Conservation (phyloP, 1,140 invertebrate genomes). For the Temnothorax longispinosus region DNA sequence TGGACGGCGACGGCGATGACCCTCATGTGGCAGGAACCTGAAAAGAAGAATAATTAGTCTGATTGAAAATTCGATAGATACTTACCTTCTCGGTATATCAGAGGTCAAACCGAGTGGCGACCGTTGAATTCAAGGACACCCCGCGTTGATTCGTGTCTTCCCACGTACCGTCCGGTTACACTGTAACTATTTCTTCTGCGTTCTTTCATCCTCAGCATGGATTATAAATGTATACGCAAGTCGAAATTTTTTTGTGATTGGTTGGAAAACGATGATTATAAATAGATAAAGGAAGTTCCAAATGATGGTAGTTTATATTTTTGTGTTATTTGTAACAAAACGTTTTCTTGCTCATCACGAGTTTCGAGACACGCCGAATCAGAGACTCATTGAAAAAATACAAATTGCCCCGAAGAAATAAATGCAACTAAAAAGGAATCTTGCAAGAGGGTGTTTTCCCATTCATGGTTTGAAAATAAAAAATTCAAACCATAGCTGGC, state of each 20-base stretch:
- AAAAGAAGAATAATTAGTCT: no score
- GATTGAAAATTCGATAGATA: no score
- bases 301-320: neutral
- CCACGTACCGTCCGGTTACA: no score
- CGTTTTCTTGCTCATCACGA: neutral
- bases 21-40: no score
- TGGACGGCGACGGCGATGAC: no score
- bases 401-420: neutral
- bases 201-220: neutral
- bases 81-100: no score
- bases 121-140: no score
- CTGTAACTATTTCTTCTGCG: neutral
- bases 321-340: neutral
- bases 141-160: no score
- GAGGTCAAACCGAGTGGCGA: no score
- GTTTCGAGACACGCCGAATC: no score
- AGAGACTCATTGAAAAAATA: no score
- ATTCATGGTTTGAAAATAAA: neutral
- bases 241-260: neutral
- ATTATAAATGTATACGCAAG: neutral
- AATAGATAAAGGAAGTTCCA: neutral
- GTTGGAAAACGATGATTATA: neutral
- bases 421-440: neutral
- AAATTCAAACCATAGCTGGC: neutral
- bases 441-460: no score